Base-by-base conservation (phyloP, 1,140 invertebrate genomes). In the Neelides sp. region DNA sequence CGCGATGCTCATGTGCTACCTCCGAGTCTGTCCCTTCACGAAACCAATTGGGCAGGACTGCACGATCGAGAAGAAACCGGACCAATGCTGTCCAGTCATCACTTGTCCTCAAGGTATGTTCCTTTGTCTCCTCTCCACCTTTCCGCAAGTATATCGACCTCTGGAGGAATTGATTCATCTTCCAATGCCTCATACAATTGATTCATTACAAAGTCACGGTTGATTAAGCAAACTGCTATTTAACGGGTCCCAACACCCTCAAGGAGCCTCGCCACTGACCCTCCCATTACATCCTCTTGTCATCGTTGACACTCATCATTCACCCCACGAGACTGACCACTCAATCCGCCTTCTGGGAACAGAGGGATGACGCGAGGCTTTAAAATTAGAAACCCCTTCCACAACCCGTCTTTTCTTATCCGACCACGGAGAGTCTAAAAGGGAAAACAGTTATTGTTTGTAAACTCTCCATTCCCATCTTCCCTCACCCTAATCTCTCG, bases 1-100 rank as follows among this genome's bases (percentile, higher is more conserved):
- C 64, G 78, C 80, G 61, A 92, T 92, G 85, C 73, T 94, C 37
- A 92, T 92, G 88, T 94, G 90, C 64, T 94, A 90, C 68, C 71
- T 94, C 48, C 75, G 82, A 64, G 87, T 93, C 17, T 94, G 90
- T 68, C 89, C 90, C 10, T 92, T 90, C 69, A 86, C 85, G 13
- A 91, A 91, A 66, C 82, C 86, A 13, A 85, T 92, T 58, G 88
- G 88, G 54, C 84, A 90, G 62, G 79, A 91, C 63, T 94, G 90
- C 63, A 85, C 76, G 24, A 78, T 90, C 20, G 86, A 91, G 65
- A 92, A 90, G 68, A 78, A 79, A 52, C 78, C 83, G 24, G 87
- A 91, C 62, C 87, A 92, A 67, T 94, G 90, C 64, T 94, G 90
- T 67, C 88, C 89, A 27, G 79, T 85, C 57, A 88, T 93, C 59